Conservation (phyloP, 2,888 invertebrate genomes). For the Aproaerema taeniolella region DNA sequence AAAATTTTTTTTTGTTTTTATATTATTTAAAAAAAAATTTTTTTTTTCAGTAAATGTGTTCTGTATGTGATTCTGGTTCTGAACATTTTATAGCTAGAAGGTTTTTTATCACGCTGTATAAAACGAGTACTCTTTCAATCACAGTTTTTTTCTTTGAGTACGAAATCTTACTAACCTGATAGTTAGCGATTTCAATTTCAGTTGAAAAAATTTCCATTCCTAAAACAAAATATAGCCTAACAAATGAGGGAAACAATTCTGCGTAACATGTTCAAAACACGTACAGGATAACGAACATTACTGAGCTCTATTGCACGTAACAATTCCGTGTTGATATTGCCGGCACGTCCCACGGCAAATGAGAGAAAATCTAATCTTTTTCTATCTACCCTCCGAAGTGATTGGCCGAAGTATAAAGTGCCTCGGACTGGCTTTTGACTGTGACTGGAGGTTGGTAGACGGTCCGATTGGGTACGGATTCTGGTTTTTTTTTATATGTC, state of each 20-base stretch:
- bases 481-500: too few species aligned
- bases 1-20: too few species aligned
- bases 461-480: too few species aligned
- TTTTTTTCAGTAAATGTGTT: too few species aligned
- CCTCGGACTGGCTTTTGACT: conserved; percentile 46
- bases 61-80: too few species aligned
- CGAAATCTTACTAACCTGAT: too few species aligned
- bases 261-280: conserved; percentile 49
- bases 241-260: conserved; percentile 31
- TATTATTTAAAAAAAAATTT: too few species aligned
- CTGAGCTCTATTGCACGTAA: conserved; percentile 40
- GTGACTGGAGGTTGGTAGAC: too few species aligned
- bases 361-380: conserved; percentile 65
- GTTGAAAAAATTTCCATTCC: neutral
- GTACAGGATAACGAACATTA: conserved; percentile 56
- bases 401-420: conserved; percentile 52
- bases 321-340: conserved; percentile 32
- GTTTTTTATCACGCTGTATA: too few species aligned
- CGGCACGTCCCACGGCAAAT: conserved; percentile 57
- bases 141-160: too few species aligned
- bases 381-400: conserved; percentile 46
- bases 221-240: neutral
- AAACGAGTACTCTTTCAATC: too few species aligned
- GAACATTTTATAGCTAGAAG: too few species aligned
- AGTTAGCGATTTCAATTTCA: conserved; percentile 13